phyloP scores from a whole-genome alignment of 1,140 invertebrate genomes.

The Drosophila ironensis region DNA sequence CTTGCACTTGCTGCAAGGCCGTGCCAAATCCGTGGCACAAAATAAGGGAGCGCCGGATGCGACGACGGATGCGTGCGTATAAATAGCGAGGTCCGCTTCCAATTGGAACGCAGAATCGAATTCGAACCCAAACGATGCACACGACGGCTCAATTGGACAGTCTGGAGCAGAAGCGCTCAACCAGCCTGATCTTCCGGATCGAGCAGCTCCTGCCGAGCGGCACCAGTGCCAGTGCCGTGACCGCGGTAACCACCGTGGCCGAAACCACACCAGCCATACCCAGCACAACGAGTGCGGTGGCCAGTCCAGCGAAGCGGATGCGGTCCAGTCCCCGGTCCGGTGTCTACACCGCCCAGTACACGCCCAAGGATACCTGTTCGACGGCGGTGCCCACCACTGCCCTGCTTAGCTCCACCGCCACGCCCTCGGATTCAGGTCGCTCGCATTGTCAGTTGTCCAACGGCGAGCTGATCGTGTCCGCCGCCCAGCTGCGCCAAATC shows the following conservation, averaged over 20 bases:
- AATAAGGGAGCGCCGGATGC: slow-evolving; percentile 49
- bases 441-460: slow-evolving; percentile 50
- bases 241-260: not conserved
- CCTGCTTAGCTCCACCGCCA: slow-evolving; percentile 43
- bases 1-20: slow-evolving; percentile 81
- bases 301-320: slow-evolving; percentile 50
- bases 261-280: not conserved
- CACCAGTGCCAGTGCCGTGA: slow-evolving; percentile 1
- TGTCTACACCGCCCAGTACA: slow-evolving; percentile 63
- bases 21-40: slow-evolving; percentile 65
- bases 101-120: slow-evolving; percentile 78
- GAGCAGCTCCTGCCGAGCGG: slow-evolving; percentile 68
- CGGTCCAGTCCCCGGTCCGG: slow-evolving; percentile 61
- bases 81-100: slow-evolving; percentile 62
- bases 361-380: slow-evolving; percentile 70
- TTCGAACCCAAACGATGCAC: slow-evolving; percentile 65
- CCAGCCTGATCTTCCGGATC: slow-evolving; percentile 77
- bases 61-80: slow-evolving; percentile 50
- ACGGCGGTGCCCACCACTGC: slow-evolving; percentile 37
- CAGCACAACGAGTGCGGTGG: not conserved
- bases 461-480: slow-evolving; percentile 44
- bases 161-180: slow-evolving; percentile 59
- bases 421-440: slow-evolving; percentile 19
- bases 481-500: slow-evolving; percentile 71
- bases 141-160: slow-evolving; percentile 62